Evolutionary conservation across 2,113 vertebrate genomes (phyloP).

Genomic region (Trematocara nigrifrons): DNA sequence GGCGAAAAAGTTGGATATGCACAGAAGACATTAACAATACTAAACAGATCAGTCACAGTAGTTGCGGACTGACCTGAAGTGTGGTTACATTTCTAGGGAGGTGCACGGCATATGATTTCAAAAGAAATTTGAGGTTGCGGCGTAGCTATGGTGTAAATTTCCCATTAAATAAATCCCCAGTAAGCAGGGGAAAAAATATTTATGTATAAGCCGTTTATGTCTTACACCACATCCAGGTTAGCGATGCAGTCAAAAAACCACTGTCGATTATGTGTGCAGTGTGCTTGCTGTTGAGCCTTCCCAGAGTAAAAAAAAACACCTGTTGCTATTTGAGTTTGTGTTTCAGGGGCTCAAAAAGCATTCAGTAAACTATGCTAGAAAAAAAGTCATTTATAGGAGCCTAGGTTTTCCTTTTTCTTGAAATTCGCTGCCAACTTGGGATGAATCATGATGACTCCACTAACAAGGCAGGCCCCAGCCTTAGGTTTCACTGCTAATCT

Average conservation of each 20-base stretch:
- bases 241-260: constrained; percentile 1
- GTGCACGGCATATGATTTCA: background rate
- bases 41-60: background rate
- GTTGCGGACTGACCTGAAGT: background rate
- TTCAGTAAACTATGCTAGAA: background rate
- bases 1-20: background rate
- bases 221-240: background rate
- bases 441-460: background rate
- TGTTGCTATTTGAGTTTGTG: background rate
- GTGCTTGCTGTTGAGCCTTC: background rate
- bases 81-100: background rate
- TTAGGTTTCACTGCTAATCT: background rate
- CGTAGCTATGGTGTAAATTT: background rate
- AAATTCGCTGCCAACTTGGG: background rate
- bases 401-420: background rate
- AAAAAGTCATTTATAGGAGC: background rate
- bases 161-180: background rate
- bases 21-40: background rate
- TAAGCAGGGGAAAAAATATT: background rate
- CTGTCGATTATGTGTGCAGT: background rate
- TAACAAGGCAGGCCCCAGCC: background rate
- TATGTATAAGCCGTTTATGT: background rate
- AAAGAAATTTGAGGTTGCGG: background rate
- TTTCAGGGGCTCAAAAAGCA: background rate
- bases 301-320: background rate